These are phyloP conservation scores for Netelia fuscicornis DNA, from an alignment of 2,888 invertebrate genomes.

Conservation along the genomic window DNA sequence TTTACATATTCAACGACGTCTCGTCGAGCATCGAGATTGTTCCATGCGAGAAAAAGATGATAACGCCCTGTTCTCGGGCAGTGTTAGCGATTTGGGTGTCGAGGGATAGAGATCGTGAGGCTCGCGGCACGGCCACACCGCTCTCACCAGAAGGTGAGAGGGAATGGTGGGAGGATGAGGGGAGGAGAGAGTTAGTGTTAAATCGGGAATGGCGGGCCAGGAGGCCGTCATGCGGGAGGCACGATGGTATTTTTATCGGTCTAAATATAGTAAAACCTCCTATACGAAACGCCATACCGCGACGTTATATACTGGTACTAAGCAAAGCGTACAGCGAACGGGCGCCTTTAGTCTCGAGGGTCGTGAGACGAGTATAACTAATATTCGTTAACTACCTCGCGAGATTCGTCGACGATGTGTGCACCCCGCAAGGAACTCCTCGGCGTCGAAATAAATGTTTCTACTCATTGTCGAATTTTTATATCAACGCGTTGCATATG, in stretches of 20 bases:
- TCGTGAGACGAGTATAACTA: slow-evolving; percentile 42
- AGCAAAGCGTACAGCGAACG: slow-evolving; percentile 36
- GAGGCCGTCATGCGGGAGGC: slow-evolving; percentile 84
- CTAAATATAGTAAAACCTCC: slow-evolving; percentile 83
- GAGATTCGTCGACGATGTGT: slow-evolving; percentile 16
- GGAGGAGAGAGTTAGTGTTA: slow-evolving; percentile 71
- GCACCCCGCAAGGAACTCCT: not conserved
- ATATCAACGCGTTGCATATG: too few relatives aligned
- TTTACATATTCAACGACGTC: not conserved
- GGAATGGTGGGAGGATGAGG: slow-evolving; percentile 23
- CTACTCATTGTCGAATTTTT: not conserved
- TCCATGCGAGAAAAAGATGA: slow-evolving; percentile 1
- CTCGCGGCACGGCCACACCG: not conserved
- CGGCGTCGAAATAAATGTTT: not conserved
- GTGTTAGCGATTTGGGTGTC: slow-evolving; percentile 21
- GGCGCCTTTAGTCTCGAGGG: slow-evolving; percentile 43
- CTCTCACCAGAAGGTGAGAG: not conserved
- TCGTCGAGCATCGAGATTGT: not conserved
- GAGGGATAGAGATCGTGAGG: slow-evolving; percentile 14
- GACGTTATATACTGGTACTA: slow-evolving; percentile 51
- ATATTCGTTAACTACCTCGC: slow-evolving; percentile 44
- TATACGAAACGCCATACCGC: slow-evolving; percentile 81
- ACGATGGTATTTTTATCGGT: slow-evolving; percentile 84
- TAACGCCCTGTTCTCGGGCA: slow-evolving; percentile 2
- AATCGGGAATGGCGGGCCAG: slow-evolving; percentile 83